phyloP scores from a whole-genome alignment of 2,113 vertebrate genomes.

The Saccopteryx leptura region DNA sequence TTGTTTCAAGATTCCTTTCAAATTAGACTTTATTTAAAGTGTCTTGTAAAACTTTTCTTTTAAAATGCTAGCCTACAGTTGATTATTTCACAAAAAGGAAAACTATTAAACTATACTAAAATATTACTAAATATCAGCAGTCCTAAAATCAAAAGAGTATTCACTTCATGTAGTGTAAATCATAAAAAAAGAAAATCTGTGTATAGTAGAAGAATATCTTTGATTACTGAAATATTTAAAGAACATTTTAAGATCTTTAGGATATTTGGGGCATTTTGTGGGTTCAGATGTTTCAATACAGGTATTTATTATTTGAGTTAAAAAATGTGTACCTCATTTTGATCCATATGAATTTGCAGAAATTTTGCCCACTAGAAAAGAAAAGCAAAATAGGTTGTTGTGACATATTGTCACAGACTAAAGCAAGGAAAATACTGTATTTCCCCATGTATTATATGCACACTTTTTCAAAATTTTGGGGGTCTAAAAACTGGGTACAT shows the following conservation, averaged over 20 bases:
- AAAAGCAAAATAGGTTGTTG: neutral
- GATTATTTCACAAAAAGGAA: neutral
- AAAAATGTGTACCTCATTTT: constrained; percentile 31
- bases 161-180: neutral
- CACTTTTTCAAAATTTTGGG: no score
- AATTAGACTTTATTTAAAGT: neutral
- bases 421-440: neutral
- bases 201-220: neutral
- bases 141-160: neutral
- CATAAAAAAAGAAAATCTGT: neutral
- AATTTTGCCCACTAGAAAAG: neutral
- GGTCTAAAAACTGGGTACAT: no score
- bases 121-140: neutral
- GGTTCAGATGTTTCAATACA: neutral
- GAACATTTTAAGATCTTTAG: neutral
- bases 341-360: neutral
- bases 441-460: no score
- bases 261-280: neutral
- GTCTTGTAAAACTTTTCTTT: neutral
- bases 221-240: neutral
- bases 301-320: neutral
- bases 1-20: neutral
- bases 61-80: neutral
- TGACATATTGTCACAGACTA: neutral
- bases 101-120: neutral